Evolutionary conservation across 1,140 invertebrate genomes (phyloP).

Genomic region (Harpegnathos saltator): DNA sequence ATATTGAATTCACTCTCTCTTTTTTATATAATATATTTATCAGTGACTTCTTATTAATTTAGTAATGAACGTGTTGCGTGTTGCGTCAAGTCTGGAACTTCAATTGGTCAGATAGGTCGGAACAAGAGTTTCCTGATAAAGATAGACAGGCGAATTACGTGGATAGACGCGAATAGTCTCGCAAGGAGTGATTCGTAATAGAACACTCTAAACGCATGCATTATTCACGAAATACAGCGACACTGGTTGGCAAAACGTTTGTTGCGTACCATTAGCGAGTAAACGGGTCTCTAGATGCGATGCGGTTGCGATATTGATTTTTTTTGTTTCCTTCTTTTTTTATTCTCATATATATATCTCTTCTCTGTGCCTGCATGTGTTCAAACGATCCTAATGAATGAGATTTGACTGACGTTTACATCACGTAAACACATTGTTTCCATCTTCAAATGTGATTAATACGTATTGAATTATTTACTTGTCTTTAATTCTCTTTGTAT

Average conservation of each 20-base stretch:
- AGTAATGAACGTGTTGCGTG: background rate
- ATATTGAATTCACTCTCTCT: conserved; percentile 5
- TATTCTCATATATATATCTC: background rate
- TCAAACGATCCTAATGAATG: background rate
- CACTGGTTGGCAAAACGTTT: conserved; percentile 54
- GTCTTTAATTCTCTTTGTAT: background rate
- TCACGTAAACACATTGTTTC: conserved; percentile 11
- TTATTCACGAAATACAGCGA: conserved; percentile 30
- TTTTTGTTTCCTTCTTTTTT: background rate
- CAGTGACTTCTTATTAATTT: conserved; percentile 1
- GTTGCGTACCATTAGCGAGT: background rate
- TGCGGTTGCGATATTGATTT: background rate
- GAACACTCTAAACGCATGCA: conserved; percentile 36
- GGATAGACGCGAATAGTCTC: background rate
- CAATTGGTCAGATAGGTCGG: background rate
- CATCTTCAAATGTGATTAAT: background rate
- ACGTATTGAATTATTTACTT: background rate
- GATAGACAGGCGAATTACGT: conserved; percentile 24
- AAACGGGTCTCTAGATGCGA: conserved; percentile 14
- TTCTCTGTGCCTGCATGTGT: conserved; percentile 3
- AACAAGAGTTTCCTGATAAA: conserved; percentile 5
- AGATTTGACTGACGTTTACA: background rate
- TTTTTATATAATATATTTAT: background rate
- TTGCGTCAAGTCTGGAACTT: conserved; percentile 36
- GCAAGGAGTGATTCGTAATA: conserved; percentile 45